phyloP scores from a whole-genome alignment of 2,113 vertebrate genomes.

The Pitta sordida region DNA sequence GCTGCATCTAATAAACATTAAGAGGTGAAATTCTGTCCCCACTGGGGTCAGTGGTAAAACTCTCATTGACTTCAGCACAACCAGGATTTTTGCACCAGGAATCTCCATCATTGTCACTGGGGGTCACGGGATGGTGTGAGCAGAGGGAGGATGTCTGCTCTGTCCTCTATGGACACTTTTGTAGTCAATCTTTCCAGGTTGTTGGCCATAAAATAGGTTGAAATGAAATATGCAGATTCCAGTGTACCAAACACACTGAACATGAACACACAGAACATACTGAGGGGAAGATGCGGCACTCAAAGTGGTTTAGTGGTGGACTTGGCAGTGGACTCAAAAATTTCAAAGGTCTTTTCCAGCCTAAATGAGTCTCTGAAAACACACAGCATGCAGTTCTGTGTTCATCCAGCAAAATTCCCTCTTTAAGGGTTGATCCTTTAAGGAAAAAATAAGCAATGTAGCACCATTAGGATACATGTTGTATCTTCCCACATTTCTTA shows the following conservation, averaged over 20 bases:
- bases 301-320: not conserved
- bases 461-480: not conserved
- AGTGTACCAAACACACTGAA: not conserved
- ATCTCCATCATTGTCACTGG: not conserved
- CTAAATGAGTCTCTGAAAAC: not conserved
- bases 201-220: not conserved
- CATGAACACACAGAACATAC: not conserved
- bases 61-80: not conserved
- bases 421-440: not conserved
- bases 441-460: not conserved
- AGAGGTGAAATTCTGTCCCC: constrained; percentile 45
- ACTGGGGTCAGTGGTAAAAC: not conserved
- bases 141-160: not conserved
- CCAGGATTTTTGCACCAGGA: not conserved
- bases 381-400: not conserved
- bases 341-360: not conserved
- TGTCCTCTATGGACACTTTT: not conserved
- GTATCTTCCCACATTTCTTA: not conserved
- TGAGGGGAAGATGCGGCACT: not conserved
- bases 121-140: not conserved
- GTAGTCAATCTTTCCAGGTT: not conserved
- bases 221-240: not conserved
- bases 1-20: constrained; percentile 60
- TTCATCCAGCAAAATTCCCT: not conserved
- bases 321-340: not conserved